Percentiles rank a stretch among this genome's conserved stretches.
Conservation (phyloP, 2,888 invertebrate species). For the Limnephilus auricula region DNA sequence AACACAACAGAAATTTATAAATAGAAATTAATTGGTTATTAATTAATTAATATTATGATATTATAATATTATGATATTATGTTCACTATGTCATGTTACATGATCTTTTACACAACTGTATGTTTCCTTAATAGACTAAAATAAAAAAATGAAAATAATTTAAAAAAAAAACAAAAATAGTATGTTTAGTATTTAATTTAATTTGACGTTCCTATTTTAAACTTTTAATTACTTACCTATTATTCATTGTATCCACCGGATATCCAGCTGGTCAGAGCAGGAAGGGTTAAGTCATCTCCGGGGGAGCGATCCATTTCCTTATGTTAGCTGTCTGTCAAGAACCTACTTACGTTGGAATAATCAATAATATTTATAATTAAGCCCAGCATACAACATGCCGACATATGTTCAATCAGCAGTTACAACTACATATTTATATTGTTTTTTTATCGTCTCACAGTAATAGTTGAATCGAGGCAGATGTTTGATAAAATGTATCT, state of each 20-base stretch:
- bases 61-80: too few species aligned
- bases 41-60: too few species aligned
- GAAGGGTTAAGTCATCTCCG: conserved; percentile 35
- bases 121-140: too few species aligned
- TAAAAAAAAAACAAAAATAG: too few species aligned
- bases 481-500: background rate
- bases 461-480: background rate
- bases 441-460: background rate
- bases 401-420: conserved; percentile 12
- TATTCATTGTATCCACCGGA: background rate
- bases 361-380: conserved; percentile 32
- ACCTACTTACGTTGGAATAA: conserved; percentile 12
- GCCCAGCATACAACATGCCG: conserved; percentile 3
- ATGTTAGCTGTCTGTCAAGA: conserved; percentile 33
- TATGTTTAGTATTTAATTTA: too few species aligned
- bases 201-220: background rate
- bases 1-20: too few species aligned
- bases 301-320: conserved; percentile 32
- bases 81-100: too few species aligned
- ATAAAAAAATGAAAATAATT: too few species aligned
- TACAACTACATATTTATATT: background rate
- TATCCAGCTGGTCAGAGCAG: conserved; percentile 36
- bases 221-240: background rate
- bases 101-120: too few species aligned
- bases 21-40: too few species aligned